Evolutionary conservation across 2,888 invertebrate genomes (phyloP), one percentile per base, ranked within the genome.

Genomic region (Synergus gifuensis): DNA sequence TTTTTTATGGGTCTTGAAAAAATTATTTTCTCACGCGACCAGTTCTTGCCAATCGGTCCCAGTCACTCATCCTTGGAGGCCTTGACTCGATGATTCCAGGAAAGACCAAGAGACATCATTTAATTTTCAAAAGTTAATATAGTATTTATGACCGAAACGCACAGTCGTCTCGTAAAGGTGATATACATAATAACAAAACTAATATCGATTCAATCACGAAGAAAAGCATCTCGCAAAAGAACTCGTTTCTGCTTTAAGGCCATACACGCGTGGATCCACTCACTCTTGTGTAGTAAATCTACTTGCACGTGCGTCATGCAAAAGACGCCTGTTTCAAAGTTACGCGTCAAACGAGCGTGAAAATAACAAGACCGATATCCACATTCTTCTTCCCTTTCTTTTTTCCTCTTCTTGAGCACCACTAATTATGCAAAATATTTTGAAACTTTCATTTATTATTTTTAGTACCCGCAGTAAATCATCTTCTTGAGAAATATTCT

Each of bases 11-110:
- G 11, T 49, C 36, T 9, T 28, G 22, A 69, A 69, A 69, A 69
- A 49, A 69, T 28, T 69, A 69, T 69, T 69, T 69, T 69, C 69
- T 69, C 69, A 69, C 69, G 69, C 49, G 69, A 69, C 69, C 67
- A 69, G 28, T 49, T 69, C 46, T 69, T 28, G 69, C 69, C 46
- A 69, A 69, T 69, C 49, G 69, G 28, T 16, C n/a, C 49, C 49
- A 49, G 49, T 69, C 69, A 69, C 69, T 69, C 69, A 69, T 60
- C 60, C 60, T 60, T 4, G 22, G 22, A 22, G 22, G 12, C 60
- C 69, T 69, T 69, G 69, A 69, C 69, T 69, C 36, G 69, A 2
- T 49, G 5, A 54, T 69, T 69, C 69, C n/a, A 14, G 28, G 49
- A 69, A 49, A 49, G 46, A 69, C 28, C 49, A 46, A 44, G 49